Percentiles rank a stretch among this genome's conserved stretches.
These are phyloP conservation scores for Tautogolabrus adspersus DNA, from an alignment of 2,113 vertebrate genomes.

Conservation along the genomic window DNA sequence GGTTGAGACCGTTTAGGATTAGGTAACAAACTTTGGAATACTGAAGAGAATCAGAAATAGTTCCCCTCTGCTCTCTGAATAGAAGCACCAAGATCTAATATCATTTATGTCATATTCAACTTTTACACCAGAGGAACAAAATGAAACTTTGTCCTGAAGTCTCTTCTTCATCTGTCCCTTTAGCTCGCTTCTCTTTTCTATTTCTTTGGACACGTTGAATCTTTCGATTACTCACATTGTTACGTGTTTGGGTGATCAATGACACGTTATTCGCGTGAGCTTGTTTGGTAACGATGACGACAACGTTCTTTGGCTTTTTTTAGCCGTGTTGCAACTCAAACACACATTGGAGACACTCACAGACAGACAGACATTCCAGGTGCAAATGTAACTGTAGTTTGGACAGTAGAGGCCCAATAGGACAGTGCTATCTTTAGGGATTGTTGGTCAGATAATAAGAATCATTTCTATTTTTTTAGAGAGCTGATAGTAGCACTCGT, in stretches of 20 bases:
- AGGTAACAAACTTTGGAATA: slow-evolving; percentile 15
- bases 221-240: background rate
- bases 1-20: slow-evolving; percentile 22
- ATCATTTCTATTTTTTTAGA: slow-evolving; percentile 20
- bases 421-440: slow-evolving; percentile 62
- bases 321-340: slow-evolving; percentile 27
- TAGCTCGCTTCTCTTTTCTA: slow-evolving; percentile 2
- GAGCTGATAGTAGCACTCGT: background rate
- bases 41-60: slow-evolving; percentile 27
- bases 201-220: slow-evolving; percentile 36
- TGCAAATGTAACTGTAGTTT: slow-evolving; percentile 48
- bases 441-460: slow-evolving; percentile 23
- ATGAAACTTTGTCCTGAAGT: slow-evolving; percentile 23
- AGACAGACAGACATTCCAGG: slow-evolving; percentile 27
- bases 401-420: slow-evolving; percentile 21
- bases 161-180: slow-evolving; percentile 30
- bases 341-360: background rate
- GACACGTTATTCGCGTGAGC: slow-evolving; percentile 39
- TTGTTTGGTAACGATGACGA: slow-evolving; percentile 2
- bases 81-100: slow-evolving; percentile 24
- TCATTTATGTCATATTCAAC: slow-evolving; percentile 25
- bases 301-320: slow-evolving; percentile 54
- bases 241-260: slow-evolving; percentile 9
- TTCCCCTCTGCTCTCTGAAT: slow-evolving; percentile 25
- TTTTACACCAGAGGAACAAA: background rate